phyloP scores from a whole-genome alignment of 2,797 vertebrate species.

The Coregonus ussuriensis region DNA sequence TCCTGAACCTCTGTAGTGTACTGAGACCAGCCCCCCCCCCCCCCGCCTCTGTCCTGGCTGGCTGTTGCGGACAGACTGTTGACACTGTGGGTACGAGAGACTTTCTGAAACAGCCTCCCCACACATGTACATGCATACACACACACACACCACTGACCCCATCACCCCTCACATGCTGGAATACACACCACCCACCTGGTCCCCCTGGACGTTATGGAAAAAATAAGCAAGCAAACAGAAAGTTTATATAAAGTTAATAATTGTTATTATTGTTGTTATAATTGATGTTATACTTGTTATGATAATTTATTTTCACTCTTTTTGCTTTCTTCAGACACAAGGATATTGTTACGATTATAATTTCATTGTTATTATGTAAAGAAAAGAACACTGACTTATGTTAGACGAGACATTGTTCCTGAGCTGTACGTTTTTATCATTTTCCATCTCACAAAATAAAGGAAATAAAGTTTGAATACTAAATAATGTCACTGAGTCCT shows the following conservation, averaged over 20 bases:
- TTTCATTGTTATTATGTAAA: conserved; percentile 79
- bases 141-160: conserved; percentile 10
- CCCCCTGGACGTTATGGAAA: conserved; percentile 75
- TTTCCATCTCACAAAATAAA: conserved; percentile 82
- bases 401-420: conserved; percentile 75
- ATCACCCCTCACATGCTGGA: conserved; percentile 73
- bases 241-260: conserved; percentile 19
- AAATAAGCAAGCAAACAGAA: conserved; percentile 74
- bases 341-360: conserved; percentile 71
- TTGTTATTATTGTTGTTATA: conserved; percentile 79
- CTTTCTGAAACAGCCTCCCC: conserved; percentile 24
- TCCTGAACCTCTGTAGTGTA: conserved; percentile 22
- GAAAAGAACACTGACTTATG: conserved; percentile 78
- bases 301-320: conserved; percentile 87
- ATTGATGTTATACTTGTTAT: conserved; percentile 83
- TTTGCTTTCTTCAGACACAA: conserved; percentile 75
- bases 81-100: conserved; percentile 42
- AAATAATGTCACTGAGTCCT: conserved; percentile 49
- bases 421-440: conserved; percentile 82
- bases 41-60: conserved; percentile 55
- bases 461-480: conserved; percentile 82
- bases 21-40: neutral
- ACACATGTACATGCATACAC: neutral
- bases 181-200: conserved; percentile 64
- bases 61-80: conserved; percentile 35